Evolutionary conservation across 2,113 vertebrate genomes (phyloP).

Genomic region (Pachyramphus minor): DNA sequence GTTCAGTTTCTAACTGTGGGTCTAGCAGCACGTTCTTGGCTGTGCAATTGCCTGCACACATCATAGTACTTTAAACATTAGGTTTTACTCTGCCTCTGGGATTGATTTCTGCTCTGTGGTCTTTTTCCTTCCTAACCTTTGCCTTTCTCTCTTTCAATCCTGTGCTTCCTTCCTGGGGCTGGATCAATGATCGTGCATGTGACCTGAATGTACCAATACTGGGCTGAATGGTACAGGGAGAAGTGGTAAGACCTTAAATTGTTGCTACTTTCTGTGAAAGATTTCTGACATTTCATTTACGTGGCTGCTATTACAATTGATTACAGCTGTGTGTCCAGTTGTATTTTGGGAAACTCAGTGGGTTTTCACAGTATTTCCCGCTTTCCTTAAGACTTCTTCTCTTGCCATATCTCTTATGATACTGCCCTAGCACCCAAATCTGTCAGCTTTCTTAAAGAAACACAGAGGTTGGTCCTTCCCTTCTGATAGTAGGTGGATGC

Average conservation of each 20-base stretch:
- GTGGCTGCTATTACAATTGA: neutral
- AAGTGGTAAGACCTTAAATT: slow-evolving; percentile 75
- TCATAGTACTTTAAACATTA: neutral
- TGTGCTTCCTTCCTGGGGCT: slow-evolving; percentile 16
- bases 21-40: neutral
- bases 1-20: neutral
- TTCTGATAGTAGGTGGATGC: neutral
- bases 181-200: slow-evolving; percentile 18
- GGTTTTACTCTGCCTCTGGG: slow-evolving; percentile 12
- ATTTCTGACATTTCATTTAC: neutral
- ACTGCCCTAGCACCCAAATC: neutral
- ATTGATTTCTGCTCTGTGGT: slow-evolving; percentile 26
- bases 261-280: neutral
- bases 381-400: neutral
- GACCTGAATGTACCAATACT: slow-evolving; percentile 5
- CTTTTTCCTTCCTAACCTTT: slow-evolving; percentile 8
- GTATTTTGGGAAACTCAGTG: neutral
- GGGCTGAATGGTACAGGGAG: slow-evolving; percentile 68
- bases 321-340: neutral
- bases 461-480: neutral
- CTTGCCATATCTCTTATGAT: neutral
- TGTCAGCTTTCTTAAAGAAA: neutral
- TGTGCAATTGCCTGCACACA: neutral
- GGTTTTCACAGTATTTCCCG: neutral
- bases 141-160: slow-evolving; percentile 25